Evolutionary conservation across 2,797 vertebrate species (phyloP).

Genomic region (Lepidocolaptes lacrymiger): DNA sequence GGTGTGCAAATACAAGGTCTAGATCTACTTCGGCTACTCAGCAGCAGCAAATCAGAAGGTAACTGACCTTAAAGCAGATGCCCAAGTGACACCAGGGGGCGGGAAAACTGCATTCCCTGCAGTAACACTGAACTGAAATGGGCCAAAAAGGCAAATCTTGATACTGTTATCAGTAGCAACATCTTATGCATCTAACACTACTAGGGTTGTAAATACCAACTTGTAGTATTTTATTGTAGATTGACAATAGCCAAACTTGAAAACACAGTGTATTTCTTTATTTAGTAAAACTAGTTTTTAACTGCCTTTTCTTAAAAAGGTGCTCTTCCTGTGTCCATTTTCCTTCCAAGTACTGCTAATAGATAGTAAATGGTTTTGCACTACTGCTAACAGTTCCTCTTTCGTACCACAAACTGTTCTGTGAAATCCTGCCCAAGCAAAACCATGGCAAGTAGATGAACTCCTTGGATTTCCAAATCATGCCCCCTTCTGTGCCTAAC

Average conservation of each 20-base stretch:
- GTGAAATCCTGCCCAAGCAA: not conserved
- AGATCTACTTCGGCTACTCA: not conserved
- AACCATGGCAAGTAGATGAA: not conserved
- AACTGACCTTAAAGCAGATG: not conserved
- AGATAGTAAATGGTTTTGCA: not conserved
- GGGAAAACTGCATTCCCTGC: not conserved
- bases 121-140: not conserved
- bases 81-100: accelerated
- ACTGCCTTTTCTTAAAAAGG: not conserved
- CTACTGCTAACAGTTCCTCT: not conserved
- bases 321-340: not conserved
- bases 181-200: not conserved
- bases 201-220: not conserved
- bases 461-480: not conserved
- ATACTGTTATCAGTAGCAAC: accelerated
- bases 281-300: not conserved
- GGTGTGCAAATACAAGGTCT: not conserved
- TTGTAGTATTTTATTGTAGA: not conserved
- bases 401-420: not conserved
- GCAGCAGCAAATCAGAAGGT: not conserved
- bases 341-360: not conserved
- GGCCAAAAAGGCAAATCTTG: not conserved
- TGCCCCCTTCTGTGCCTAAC: not conserved
- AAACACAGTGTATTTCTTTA: not conserved
- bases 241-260: not conserved